Conservation (phyloP, 1,140 invertebrate species). For the Apis cerana region DNA sequence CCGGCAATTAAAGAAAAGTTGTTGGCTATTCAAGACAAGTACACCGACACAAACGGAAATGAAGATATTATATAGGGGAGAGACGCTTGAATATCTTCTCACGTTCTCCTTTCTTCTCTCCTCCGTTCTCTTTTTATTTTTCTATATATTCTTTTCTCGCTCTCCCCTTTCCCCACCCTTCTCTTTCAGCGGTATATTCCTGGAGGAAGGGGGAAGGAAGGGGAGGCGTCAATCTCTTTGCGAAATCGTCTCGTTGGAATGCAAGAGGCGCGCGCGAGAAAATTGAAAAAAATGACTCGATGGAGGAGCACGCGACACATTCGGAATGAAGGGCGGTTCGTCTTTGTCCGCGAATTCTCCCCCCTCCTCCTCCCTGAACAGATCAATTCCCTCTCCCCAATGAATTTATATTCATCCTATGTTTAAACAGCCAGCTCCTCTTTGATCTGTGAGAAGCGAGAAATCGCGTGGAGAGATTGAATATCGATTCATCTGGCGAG, state of each 20-base stretch:
- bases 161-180: not conserved
- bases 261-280: conserved; percentile 46
- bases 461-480: not conserved
- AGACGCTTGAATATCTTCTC: conserved; percentile 43
- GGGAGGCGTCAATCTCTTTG: conserved; percentile 37
- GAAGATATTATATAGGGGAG: conserved; percentile 52
- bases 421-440: conserved; percentile 14
- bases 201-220: not conserved
- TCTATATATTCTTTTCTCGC: not conserved
- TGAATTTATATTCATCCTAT: conserved; percentile 6
- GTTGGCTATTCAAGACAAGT: conserved; percentile 58
- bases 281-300: conserved; percentile 59
- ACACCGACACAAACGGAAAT: conserved; percentile 50
- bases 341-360: conserved; percentile 13
- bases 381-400: too few relatives aligned
- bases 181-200: not conserved
- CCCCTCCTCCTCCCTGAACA: not conserved
- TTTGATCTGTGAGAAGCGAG: conserved; percentile 16
- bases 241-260: conserved; percentile 62
- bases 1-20: conserved; percentile 59
- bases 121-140: not conserved
- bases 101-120: not conserved
- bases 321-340: conserved; percentile 27
- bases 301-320: conserved; percentile 33
- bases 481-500: not conserved